Base-by-base conservation (phyloP, 2,113 vertebrate genomes). In the Dipodomys stephensi region DNA sequence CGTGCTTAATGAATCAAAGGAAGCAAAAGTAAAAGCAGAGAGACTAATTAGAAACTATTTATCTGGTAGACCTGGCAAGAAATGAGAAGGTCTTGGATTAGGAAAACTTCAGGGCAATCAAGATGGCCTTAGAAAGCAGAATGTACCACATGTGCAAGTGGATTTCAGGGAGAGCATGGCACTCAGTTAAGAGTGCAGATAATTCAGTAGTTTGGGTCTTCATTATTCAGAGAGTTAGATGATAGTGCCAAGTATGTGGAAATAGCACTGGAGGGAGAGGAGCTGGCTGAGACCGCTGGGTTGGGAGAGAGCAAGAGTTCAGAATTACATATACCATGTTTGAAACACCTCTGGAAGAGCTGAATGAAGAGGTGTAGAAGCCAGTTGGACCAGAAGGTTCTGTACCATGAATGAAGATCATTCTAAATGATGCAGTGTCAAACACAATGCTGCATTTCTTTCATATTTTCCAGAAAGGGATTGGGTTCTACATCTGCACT, bases 281-380 rank as follows among this genome's bases (percentile, higher is more conserved):
- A 90, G 72, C 15, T n/a, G 35, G 2, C 6, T 39, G 53, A 27
- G 6, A 77, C 46, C 35, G 44, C 2, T 57, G 64, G 30, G 53
- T 57, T 57, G 32, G n/a, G 0, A 0, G 44, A 23, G 49, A 3
- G 3, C n/a, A 15, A 0, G 10, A 65, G 39, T n/a, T 35, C 49
- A 65, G 68, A 6, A 30, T 22, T 25, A 32, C 0, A 4, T n/a
- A 1, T 11, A 4, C 4, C 3, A 10, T 64, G 49, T 30, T 57
- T 69, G 73, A 81, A 39, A 77, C 4, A 35, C 2, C 46, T 44
- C 22, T 30, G 53, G 57, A 35, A 71, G 25, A 7, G 23, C 28
- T 11, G 23, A 62, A n/a, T 0, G 20, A 10, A 35, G 65, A 87
- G 19, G 25, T 27, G 46, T 35, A 35, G 82, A 0, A 65, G 67